Evolutionary conservation across 2,113 vertebrate genomes (phyloP).

Genomic region (Triplophysa dalaica): DNA sequence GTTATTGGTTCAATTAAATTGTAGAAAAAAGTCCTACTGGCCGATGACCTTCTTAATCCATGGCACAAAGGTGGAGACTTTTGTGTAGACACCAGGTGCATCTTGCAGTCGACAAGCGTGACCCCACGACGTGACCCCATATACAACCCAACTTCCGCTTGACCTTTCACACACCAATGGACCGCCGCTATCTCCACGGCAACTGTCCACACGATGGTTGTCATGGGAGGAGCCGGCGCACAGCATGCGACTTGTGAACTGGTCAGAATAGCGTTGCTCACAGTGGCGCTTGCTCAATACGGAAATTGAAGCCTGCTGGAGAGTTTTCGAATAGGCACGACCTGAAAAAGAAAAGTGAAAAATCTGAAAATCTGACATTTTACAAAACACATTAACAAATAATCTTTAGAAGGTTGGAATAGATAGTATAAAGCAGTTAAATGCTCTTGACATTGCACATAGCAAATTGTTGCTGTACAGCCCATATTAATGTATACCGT

Average conservation of each 20-base stretch:
- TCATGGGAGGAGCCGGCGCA: conserved; percentile 84
- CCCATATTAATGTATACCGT: too few relatives aligned
- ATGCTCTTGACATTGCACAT: too few relatives aligned
- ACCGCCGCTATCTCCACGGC: conserved; percentile 94
- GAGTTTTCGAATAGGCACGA: conserved; percentile 89
- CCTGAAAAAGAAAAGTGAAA: conserved; percentile 68
- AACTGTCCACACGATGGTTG: conserved; percentile 87
- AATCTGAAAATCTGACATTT: not conserved
- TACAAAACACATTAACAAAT: too few relatives aligned
- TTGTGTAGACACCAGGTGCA: conserved; percentile 95
- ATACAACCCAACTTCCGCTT: conserved; percentile 81
- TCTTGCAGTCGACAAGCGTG: conserved; percentile 88
- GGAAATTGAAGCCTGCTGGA: conserved; percentile 89
- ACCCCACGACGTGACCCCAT: conserved; percentile 96
- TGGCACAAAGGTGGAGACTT: conserved; percentile 88
- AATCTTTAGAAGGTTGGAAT: too few relatives aligned
- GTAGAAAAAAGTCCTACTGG: conserved; percentile 58
- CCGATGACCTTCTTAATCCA: conserved; percentile 90
- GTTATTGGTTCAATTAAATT: not conserved
- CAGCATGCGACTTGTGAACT: conserved; percentile 93
- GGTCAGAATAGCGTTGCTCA: conserved; percentile 82
- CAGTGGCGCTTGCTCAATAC: conserved; percentile 86
- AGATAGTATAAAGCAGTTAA: too few relatives aligned
- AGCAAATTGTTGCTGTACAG: too few relatives aligned
- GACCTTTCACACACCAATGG: conserved; percentile 88